Evolutionary conservation across 2,113 vertebrate species (phyloP).

Genomic region (Canis aureus): DNA sequence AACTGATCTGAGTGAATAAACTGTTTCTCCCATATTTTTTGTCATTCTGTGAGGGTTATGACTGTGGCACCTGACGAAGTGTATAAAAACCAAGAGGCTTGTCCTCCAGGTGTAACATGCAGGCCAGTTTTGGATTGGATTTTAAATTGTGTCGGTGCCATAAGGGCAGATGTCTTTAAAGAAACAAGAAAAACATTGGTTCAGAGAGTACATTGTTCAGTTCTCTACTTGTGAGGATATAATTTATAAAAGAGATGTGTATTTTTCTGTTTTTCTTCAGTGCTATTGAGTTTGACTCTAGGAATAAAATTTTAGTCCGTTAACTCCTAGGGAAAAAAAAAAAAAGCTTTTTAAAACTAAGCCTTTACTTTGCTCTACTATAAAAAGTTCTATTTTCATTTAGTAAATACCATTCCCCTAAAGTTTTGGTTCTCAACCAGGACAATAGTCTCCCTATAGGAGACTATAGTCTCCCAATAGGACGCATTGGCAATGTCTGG

Average conservation of each 20-base stretch:
- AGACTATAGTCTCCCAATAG: too few relatives aligned
- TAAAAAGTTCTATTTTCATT: background rate
- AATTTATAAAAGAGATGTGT: slow-evolving; percentile 43
- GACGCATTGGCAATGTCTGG: background rate
- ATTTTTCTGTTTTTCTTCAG: background rate
- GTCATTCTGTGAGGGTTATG: slow-evolving; percentile 29
- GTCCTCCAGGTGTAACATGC: slow-evolving; percentile 7
- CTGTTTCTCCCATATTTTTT: slow-evolving; percentile 19
- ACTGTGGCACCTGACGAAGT: slow-evolving; percentile 49
- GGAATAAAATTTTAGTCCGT: slow-evolving; percentile 33
- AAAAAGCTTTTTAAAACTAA: background rate
- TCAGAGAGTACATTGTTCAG: slow-evolving; percentile 30
- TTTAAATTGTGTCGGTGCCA: slow-evolving; percentile 49
- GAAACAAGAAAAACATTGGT: slow-evolving; percentile 59
- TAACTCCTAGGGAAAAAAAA: background rate
- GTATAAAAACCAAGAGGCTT: slow-evolving; percentile 42
- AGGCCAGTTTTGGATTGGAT: slow-evolving; percentile 10
- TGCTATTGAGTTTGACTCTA: background rate
- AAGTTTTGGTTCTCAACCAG: background rate
- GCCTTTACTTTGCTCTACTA: background rate
- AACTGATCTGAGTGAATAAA: background rate
- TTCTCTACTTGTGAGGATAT: slow-evolving; percentile 12
- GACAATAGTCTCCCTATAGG: too few relatives aligned
- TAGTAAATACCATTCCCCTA: background rate
- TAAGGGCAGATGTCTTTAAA: slow-evolving; percentile 65